These are phyloP conservation scores for Vespertilio murinus DNA, from an alignment of 2,797 vertebrate species.

Conservation along the genomic window DNA sequence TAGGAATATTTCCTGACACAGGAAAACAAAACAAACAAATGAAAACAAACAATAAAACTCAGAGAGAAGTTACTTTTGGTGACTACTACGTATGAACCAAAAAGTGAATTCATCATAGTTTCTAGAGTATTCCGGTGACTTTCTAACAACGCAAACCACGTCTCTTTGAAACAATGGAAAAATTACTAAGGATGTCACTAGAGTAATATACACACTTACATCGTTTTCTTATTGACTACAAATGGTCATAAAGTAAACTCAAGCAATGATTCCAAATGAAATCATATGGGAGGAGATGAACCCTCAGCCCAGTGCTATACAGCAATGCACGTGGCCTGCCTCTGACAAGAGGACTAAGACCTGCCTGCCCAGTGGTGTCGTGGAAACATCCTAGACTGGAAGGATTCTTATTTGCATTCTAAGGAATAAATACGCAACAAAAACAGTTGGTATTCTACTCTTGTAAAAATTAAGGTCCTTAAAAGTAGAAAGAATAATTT, in stretches of 20 bases:
- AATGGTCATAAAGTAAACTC: background rate
- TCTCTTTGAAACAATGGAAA: background rate
- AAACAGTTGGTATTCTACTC: background rate
- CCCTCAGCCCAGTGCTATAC: background rate
- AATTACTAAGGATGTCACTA: background rate
- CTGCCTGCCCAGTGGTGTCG: background rate
- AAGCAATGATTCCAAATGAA: background rate
- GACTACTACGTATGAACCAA: background rate
- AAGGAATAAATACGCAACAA: background rate
- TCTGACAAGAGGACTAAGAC: background rate
- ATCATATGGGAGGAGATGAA: background rate
- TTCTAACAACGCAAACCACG: background rate
- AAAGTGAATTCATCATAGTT: background rate
- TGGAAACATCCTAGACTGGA: background rate
- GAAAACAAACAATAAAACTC: background rate
- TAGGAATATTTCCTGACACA: background rate
- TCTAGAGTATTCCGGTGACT: background rate
- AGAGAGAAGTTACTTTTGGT: background rate
- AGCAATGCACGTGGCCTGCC: background rate
- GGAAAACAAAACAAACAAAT: background rate
- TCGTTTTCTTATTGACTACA: background rate
- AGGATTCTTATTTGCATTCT: constrained; percentile 7
- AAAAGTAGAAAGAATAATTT: background rate
- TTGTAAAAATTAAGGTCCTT: constrained; percentile 23
- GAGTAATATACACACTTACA: background rate